Conservation (phyloP, 2,113 vertebrate species). For the Callithrix jacchus region DNA sequence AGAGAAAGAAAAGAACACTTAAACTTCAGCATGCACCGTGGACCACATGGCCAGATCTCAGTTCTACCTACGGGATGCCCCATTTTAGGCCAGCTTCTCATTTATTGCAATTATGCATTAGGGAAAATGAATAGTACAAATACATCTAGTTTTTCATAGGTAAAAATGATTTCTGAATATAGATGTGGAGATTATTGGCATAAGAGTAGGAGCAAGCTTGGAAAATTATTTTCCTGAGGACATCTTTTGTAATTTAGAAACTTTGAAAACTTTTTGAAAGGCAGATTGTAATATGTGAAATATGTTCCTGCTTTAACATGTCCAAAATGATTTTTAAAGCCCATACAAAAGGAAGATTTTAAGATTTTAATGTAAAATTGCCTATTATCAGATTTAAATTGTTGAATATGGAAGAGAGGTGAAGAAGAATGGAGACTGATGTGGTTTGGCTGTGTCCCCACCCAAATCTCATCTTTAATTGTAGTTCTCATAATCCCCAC, state of each 20-base stretch:
- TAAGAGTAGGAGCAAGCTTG: background rate
- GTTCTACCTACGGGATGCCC: background rate
- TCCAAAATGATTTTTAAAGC: background rate
- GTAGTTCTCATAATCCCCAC: too few species aligned
- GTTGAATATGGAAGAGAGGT: background rate
- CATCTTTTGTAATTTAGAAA: background rate
- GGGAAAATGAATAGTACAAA: background rate
- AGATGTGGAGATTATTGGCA: background rate
- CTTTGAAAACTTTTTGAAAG: background rate
- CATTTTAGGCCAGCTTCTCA: background rate
- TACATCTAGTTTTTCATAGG: background rate
- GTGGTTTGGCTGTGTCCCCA: too few species aligned
- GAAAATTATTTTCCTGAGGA: background rate
- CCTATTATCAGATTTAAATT: background rate
- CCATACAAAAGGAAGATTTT: background rate
- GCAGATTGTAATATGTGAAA: background rate
- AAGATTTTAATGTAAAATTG: background rate
- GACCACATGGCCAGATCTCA: rapidly evolving
- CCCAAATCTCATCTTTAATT: too few species aligned
- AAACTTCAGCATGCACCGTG: background rate
- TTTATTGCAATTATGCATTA: background rate
- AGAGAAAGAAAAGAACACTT: background rate
- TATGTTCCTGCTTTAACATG: background rate
- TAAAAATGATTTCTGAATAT: background rate
- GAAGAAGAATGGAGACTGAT: background rate